Evolutionary conservation across 2,113 vertebrate genomes (phyloP), one percentile per base, ranked within the genome.

Genomic region (Triplophysa siluroides): DNA sequence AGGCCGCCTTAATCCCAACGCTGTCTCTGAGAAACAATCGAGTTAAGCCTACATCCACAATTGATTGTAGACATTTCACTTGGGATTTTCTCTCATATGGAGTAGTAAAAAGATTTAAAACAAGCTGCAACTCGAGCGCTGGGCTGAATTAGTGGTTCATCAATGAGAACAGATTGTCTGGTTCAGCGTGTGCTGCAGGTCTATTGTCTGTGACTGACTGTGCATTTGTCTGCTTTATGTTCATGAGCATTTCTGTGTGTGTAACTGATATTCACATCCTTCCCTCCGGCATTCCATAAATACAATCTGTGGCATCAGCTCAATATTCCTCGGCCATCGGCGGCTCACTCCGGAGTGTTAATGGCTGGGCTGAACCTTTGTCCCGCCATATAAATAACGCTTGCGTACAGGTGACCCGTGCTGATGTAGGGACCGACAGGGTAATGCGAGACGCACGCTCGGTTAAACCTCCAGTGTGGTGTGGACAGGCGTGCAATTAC

Each of bases 141-240:
- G 19, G 13, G 3, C 38, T 74, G 56, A 47, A 61, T 75, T 63
- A 75, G 41, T 45, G 58, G 7, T 75, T 63, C 38, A 75, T 75
- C 73, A 63, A 11, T 75, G 56, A 47, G 72, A 62, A 63, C 10
- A 61, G 41, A 75, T 75, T 2, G 58, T 29, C 23, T 71, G 64
- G 84, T 82, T 75, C 23, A 72, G n/a, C 3, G 8, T 21, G 24
- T 60, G 21, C 38, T 66, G 33, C 33, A 11, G 38, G 2, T 67
- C 52, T 60, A 80, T 75, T 38, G 71, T 61, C 71, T 62, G 64
- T 74, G 79, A 75, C 79, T 60, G 23, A 50, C 60, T n/a, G 73
- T 24, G 9, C n/a, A 62, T 43, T 21, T 45, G 21, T 7, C 41
- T n/a, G 56, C 33, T 43, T 62, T 75, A 62, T 75, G 21, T 75